Percentiles rank a stretch among this genome's conserved stretches.
Conservation (phyloP, 2,113 vertebrate genomes). For the Tyrannus savana region DNA sequence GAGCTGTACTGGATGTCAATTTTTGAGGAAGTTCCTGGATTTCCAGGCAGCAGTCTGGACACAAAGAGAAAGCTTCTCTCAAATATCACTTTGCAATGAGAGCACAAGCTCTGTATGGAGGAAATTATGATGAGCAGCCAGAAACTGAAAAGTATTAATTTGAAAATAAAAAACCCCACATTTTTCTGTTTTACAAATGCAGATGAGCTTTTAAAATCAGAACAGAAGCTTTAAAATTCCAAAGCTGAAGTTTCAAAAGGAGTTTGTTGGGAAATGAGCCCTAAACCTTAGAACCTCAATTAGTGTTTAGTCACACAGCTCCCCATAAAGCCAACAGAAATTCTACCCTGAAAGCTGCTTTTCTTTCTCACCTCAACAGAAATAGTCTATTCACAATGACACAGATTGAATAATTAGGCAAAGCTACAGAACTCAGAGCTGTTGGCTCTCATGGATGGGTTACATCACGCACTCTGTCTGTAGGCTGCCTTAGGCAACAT, state of each 20-base stretch:
- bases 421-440: background rate
- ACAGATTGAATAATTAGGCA: slow-evolving; percentile 33
- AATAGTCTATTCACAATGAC: slow-evolving; percentile 41
- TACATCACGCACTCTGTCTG: background rate
- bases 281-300: slow-evolving; percentile 16
- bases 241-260: slow-evolving; percentile 17
- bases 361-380: slow-evolving; percentile 33
- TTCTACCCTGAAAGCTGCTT: background rate
- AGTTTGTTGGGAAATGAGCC: background rate
- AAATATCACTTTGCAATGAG: background rate
- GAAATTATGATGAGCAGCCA: background rate
- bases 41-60: background rate
- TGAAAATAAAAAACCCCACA: background rate
- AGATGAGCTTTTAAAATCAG: slow-evolving; percentile 17
- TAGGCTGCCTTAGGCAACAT: slow-evolving; percentile 11
- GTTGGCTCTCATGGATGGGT: background rate
- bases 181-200: background rate
- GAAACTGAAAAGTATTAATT: background rate
- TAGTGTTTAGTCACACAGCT: slow-evolving; percentile 3
- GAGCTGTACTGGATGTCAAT: background rate
- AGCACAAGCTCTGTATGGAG: background rate
- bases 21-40: background rate
- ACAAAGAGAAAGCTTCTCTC: background rate
- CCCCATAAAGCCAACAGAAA: background rate
- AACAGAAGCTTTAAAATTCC: background rate